Percentiles rank a stretch among this genome's conserved stretches.
phyloP scores from a whole-genome alignment of 2,113 vertebrate genomes.

The Malurus alboscapulatus region DNA sequence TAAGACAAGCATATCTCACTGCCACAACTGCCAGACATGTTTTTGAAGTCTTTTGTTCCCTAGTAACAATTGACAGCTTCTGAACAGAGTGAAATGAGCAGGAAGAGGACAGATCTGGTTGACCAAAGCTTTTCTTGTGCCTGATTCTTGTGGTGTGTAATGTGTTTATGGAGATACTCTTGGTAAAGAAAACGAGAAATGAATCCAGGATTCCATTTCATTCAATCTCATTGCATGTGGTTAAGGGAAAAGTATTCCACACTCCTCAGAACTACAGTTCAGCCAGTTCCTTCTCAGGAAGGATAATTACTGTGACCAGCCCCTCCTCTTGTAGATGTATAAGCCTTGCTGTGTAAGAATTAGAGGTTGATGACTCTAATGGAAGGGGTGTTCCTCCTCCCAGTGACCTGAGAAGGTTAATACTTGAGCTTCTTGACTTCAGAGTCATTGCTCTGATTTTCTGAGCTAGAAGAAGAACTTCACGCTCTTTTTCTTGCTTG shows the following conservation, averaged over 20 bases:
- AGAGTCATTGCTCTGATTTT: not conserved
- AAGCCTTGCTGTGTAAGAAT: not conserved
- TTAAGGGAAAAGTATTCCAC: not conserved
- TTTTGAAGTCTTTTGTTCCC: not conserved
- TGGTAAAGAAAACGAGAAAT: not conserved
- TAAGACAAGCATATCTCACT: not conserved
- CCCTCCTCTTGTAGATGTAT: not conserved
- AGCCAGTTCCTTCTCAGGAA: not conserved
- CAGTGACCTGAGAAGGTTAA: not conserved
- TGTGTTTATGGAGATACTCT: not conserved
- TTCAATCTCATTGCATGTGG: not conserved
- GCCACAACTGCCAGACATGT: not conserved
- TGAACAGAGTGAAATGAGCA: not conserved
- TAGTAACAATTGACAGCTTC: not conserved
- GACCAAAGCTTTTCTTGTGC: not conserved
- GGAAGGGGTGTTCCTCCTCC: not conserved
- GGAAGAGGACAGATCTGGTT: not conserved
- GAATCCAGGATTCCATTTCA: not conserved
- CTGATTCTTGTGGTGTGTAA: not conserved
- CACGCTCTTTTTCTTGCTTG: not conserved
- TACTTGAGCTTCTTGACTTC: not conserved
- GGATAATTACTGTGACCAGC: not conserved
- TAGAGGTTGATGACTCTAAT: not conserved
- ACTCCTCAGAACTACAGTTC: not conserved
- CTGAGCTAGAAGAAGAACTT: not conserved